phyloP scores from a whole-genome alignment of 1,140 invertebrate genomes.

The Macrostomum lignano region DNA sequence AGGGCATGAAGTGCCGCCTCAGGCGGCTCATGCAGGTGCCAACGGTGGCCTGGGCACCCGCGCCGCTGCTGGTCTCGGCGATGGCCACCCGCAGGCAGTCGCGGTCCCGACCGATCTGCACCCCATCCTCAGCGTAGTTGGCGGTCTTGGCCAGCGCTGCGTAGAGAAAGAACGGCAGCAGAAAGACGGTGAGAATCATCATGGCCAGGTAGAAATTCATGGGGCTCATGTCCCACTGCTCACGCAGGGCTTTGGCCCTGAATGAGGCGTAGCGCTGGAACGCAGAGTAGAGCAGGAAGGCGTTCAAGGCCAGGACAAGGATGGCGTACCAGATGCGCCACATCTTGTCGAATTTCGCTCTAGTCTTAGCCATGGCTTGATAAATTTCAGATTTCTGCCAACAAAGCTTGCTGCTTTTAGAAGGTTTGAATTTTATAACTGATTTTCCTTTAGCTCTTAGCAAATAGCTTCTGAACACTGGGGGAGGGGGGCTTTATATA shows the following conservation, averaged over 20 bases:
- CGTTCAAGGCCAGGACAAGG: conserved; percentile 1
- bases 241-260: not conserved
- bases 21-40: conserved; percentile 6
- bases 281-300: not conserved
- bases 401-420: too few species aligned
- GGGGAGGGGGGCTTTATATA: too few species aligned
- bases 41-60: conserved; percentile 26
- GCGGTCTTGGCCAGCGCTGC: conserved; percentile 44
- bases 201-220: conserved; percentile 11
- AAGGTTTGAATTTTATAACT: too few species aligned
- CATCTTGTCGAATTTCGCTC: not conserved
- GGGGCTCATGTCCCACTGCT: not conserved
- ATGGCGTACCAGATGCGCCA: conserved; percentile 3
- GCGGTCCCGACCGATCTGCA: conserved; percentile 34
- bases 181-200: conserved; percentile 34
- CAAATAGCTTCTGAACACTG: too few species aligned
- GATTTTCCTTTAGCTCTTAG: too few species aligned
- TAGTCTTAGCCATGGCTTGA: not conserved
- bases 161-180: conserved; percentile 46
- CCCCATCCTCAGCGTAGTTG: conserved; percentile 52
- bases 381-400: too few species aligned
- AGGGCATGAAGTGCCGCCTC: conserved; percentile 2
- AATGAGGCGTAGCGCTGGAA: not conserved
- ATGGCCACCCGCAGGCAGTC: conserved; percentile 10
- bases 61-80: too few species aligned